phyloP scores from a whole-genome alignment of 2,113 vertebrate genomes.

The Delphinapterus leucas region DNA sequence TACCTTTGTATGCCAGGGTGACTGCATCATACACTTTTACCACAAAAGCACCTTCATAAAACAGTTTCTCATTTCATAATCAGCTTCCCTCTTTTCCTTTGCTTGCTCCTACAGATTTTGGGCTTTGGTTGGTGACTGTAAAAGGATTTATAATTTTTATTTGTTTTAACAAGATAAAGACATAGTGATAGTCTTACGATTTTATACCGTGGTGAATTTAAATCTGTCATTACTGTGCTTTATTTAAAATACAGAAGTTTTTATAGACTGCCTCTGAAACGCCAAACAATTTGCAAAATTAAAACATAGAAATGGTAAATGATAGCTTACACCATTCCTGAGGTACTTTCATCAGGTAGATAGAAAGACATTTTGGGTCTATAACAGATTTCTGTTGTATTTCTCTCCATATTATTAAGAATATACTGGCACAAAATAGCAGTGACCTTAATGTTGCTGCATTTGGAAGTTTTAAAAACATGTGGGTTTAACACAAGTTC shows the following conservation, averaged over 20 bases:
- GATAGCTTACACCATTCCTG: neutral
- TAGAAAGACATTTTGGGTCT: neutral
- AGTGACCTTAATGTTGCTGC: neutral
- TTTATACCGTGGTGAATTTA: conserved; percentile 15
- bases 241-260: conserved; percentile 25
- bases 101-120: conserved; percentile 3
- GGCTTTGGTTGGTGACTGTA: conserved; percentile 15
- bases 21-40: neutral
- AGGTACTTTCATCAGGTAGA: neutral
- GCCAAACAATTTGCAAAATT: neutral
- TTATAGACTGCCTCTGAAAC: neutral
- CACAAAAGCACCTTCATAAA: conserved; percentile 32
- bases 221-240: neutral
- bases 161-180: conserved; percentile 35
- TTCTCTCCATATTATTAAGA: neutral
- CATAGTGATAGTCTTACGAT: neutral
- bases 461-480: neutral
- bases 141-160: conserved; percentile 24
- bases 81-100: neutral
- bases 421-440: neutral
- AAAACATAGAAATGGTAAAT: neutral
- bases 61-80: conserved; percentile 39
- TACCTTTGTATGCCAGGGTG: neutral
- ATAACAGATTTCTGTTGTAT: neutral
- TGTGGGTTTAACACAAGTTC: neutral